phyloP scores from a whole-genome alignment of 2,797 vertebrate genomes.

The Molothrus aeneus region DNA sequence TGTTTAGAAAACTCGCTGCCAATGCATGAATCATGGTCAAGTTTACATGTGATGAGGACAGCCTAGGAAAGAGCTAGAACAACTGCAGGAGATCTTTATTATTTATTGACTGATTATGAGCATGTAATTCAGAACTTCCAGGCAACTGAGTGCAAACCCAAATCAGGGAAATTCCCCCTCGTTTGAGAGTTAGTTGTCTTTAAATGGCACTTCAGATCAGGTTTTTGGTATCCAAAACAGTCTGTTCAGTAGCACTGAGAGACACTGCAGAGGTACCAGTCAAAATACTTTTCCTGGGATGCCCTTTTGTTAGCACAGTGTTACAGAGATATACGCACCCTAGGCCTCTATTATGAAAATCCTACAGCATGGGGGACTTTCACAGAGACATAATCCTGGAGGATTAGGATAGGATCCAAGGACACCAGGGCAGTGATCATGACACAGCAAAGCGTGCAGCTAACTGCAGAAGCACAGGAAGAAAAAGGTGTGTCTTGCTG shows the following conservation, averaged over 20 bases:
- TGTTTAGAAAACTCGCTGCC: neutral
- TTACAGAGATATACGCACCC: neutral
- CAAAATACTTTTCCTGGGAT: conserved; percentile 48
- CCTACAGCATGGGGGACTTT: conserved; percentile 14
- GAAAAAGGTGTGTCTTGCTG: neutral
- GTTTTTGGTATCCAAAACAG: conserved; percentile 1
- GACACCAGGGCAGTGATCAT: conserved; percentile 38
- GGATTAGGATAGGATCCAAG: conserved; percentile 58
- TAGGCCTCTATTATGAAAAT: conserved; percentile 49
- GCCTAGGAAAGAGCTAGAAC: neutral
- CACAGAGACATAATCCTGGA: conserved; percentile 43
- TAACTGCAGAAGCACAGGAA: conserved; percentile 2
- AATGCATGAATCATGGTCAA: neutral
- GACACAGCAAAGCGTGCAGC: conserved; percentile 10
- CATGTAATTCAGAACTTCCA: neutral
- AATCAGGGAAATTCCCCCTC: neutral
- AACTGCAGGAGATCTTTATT: neutral
- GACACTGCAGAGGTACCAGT: conserved; percentile 1
- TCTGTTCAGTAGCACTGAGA: neutral
- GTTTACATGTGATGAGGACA: neutral
- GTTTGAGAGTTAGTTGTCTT: neutral
- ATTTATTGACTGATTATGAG: neutral
- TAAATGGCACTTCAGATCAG: neutral
- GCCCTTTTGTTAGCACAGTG: conserved; percentile 31
- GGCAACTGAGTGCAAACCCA: neutral